These are phyloP conservation scores for Gonocerus acuteangulatus DNA, from an alignment of 2,888 invertebrate species.

Conservation along the genomic window DNA sequence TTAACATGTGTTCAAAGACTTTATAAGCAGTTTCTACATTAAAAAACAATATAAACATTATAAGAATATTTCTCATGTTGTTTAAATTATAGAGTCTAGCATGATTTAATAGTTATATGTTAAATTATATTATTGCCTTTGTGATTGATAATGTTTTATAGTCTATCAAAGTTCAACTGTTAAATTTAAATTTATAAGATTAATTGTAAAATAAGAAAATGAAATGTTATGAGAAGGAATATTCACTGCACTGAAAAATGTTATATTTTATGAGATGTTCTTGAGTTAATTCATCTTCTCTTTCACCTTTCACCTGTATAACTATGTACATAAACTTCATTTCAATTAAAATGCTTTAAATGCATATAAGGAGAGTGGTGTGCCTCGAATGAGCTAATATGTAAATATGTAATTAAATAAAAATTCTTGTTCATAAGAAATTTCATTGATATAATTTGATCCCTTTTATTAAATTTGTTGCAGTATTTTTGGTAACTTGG, in stretches of 20 bases:
- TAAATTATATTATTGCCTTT: constrained; percentile 1
- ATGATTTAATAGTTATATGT: background rate
- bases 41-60: background rate
- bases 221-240: background rate
- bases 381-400: background rate
- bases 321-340: background rate
- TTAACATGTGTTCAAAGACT: background rate
- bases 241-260: background rate
- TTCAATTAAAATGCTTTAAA: background rate
- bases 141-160: constrained; percentile 1
- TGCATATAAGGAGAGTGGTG: background rate
- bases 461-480: too few species aligned
- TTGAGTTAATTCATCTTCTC: background rate
- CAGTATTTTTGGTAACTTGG: too few species aligned
- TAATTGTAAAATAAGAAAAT: background rate
- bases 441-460: too few species aligned
- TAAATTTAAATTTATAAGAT: background rate
- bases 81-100: constrained; percentile 20
- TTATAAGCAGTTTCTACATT: background rate
- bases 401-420: background rate
- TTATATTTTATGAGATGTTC: background rate
- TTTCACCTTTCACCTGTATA: too few species aligned
- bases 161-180: background rate
- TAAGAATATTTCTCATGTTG: constrained; percentile 12
- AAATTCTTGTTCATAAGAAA: background rate